These are phyloP conservation scores for Sebastes aleutianus DNA, from an alignment of 2,797 vertebrate genomes.

Conservation along the genomic window DNA sequence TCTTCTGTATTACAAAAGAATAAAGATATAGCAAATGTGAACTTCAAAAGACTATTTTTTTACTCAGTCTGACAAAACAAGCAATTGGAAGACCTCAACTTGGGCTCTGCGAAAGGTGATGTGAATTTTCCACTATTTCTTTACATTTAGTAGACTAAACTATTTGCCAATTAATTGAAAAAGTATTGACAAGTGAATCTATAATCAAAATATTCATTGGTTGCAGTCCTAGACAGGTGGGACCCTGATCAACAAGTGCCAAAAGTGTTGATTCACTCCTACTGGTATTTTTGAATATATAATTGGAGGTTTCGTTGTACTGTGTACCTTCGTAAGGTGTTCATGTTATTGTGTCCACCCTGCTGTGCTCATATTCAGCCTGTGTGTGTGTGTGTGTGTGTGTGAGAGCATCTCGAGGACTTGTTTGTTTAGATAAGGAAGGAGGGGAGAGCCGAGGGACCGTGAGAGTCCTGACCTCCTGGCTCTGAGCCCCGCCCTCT, in stretches of 20 bases:
- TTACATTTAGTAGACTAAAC: neutral
- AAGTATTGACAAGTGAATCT: neutral
- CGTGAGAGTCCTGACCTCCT: conserved; percentile 61
- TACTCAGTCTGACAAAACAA: neutral
- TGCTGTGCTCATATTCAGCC: neutral
- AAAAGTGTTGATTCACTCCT: neutral
- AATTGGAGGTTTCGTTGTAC: neutral
- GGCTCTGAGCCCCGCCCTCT: conserved; percentile 68
- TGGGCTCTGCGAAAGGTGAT: neutral
- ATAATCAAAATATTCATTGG: too few relatives aligned
- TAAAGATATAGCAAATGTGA: neutral
- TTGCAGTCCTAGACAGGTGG: too few relatives aligned
- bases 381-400: conserved; percentile 37
- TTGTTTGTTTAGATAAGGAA: conserved; percentile 75
- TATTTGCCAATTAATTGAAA: neutral
- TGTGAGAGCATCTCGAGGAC: conserved; percentile 42
- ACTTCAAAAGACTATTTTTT: neutral
- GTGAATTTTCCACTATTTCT: neutral
- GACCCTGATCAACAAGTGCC: too few relatives aligned
- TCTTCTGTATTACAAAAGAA: neutral
- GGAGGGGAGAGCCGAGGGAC: conserved; percentile 63
- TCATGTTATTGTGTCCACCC: conserved; percentile 17
- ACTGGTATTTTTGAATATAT: neutral
- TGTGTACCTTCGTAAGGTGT: neutral
- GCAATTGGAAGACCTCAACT: neutral